These are phyloP conservation scores for Monomorium pharaonis DNA, from an alignment of 1,140 invertebrate genomes.

Conservation along the genomic window DNA sequence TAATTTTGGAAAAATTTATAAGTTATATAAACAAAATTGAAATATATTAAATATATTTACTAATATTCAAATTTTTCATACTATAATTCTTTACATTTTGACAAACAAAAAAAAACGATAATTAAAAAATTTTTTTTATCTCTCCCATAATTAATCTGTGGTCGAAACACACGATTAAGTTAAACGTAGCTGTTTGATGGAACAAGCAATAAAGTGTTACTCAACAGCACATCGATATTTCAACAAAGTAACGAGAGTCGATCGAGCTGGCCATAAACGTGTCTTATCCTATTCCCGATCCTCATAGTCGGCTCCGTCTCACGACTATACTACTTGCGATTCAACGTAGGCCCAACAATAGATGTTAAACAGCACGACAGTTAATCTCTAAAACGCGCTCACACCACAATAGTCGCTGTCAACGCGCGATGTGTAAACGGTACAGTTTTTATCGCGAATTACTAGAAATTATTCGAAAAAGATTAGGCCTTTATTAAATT, in stretches of 20 bases:
- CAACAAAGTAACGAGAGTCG: constrained; percentile 47
- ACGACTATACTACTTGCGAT: constrained; percentile 30
- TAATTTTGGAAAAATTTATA: neutral
- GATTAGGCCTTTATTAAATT: constrained; percentile 4
- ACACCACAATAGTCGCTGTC: constrained; percentile 10
- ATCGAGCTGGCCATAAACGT: constrained; percentile 34
- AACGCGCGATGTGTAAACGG: neutral
- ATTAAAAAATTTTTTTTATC: neutral
- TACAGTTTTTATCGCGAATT: constrained; percentile 20
- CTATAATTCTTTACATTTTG: neutral
- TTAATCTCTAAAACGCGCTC: constrained; percentile 55
- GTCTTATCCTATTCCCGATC: constrained; percentile 64
- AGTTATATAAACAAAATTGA: neutral
- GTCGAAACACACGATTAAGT: neutral
- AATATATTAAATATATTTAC: neutral
- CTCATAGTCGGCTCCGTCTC: constrained; percentile 47
- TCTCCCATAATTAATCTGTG: neutral
- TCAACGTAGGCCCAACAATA: constrained; percentile 48
- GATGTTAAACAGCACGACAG: constrained; percentile 62
- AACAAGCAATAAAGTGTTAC: constrained; percentile 34
- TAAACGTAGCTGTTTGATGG: neutral
- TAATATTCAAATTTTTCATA: neutral
- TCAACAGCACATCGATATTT: constrained; percentile 46
- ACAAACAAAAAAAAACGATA: neutral
- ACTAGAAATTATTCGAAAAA: constrained; percentile 15